A percentile compares a stretch with the other conserved stretches of the same genome.
Evolutionary conservation across 53 echinoderm and acorn worm genomes (phyloP).

Genomic region (Arbacia lixula): DNA sequence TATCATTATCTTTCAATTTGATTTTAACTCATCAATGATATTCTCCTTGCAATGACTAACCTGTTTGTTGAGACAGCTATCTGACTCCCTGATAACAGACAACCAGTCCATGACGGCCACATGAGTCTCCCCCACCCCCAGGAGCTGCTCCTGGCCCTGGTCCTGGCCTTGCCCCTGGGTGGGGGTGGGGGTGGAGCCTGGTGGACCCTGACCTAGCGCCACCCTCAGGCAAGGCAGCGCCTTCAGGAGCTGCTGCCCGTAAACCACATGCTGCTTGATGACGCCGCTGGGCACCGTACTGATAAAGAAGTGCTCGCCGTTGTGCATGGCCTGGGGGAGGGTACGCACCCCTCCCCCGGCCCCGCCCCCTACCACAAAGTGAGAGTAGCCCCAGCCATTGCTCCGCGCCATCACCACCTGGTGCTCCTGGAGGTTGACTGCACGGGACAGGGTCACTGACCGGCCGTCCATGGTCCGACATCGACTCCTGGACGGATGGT

Average conservation of each 20-base stretch:
- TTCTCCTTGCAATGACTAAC: slow-evolving; percentile 46
- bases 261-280: slow-evolving; percentile 73
- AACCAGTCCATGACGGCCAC: slow-evolving; percentile 83
- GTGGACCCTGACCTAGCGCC: slow-evolving; percentile 57
- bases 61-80: slow-evolving; percentile 87
- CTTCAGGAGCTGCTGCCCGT: slow-evolving; percentile 49
- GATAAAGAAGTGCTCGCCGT: slow-evolving; percentile 58
- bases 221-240: slow-evolving; percentile 68
- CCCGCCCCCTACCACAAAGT: slow-evolving; percentile 2
- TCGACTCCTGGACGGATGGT: slow-evolving; percentile 26
- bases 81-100: slow-evolving; percentile 65
- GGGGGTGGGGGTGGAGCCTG: too few species aligned
- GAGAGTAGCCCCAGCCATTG: slow-evolving; percentile 54
- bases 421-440: slow-evolving; percentile 36
- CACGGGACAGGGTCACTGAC: slow-evolving; percentile 37
- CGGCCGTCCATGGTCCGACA: slow-evolving; percentile 44
- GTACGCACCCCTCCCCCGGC: not conserved
- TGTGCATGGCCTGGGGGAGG: slow-evolving; percentile 52
- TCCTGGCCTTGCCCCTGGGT: too few species aligned
- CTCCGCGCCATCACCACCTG: slow-evolving; percentile 45
- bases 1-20: too few species aligned
- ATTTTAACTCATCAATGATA: not conserved
- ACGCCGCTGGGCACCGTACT: slow-evolving; percentile 61
- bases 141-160: slow-evolving; percentile 50
- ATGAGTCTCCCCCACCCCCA: slow-evolving; percentile 68